Evolutionary conservation across 2,888 invertebrate genomes (phyloP), one percentile per base, ranked within the genome.

Genomic region (Synanthedon vespiformis): DNA sequence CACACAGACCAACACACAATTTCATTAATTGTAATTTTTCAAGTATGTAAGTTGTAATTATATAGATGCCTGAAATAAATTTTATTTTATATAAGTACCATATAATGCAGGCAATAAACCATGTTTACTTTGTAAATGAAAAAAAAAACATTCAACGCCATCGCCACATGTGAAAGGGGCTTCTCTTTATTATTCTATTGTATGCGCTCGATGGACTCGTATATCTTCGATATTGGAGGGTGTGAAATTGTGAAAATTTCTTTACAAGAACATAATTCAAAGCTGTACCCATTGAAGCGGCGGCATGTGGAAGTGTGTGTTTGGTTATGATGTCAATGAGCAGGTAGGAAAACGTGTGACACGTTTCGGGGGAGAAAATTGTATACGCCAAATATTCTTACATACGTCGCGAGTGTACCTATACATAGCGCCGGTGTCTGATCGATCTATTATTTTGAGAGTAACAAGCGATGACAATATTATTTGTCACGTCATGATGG

Each of bases 161-260:
- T 58, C 52, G 55, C 47, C 58, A 54, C 53, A 51, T 54, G 51
- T 54, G 54, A 50, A 53, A 49, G 49, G 48, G 18, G 22, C 13
- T 34, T 53, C 52, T 57, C 57, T 60, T 59, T 62, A 60, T 61
- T 59, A 61, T 61, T 60, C 59, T 57, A 58, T 56, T 60, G 57
- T 57, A 52, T 27, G n/a, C 22, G 51, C 41, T 47, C 55, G 49
- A 53, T 53, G 54, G 53, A 53, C 55, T 49, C 56, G 40, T 49
- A 54, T 52, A 51, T 50, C 56, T 56, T 57, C 54, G 52, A 49
- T 34, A 34, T 34, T 34, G 13, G 54, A 44, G 51, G 51, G 51
- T 34, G 57, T 40, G 55, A 53, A 57, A 53, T 52, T 52, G 54
- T 52, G 56, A 12, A 48, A 51, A 52, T 51, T 56, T 52, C 51